Percentiles rank a stretch among this genome's conserved stretches.
phyloP scores from a whole-genome alignment of 2,797 vertebrate genomes.

The Clangula hyemalis region DNA sequence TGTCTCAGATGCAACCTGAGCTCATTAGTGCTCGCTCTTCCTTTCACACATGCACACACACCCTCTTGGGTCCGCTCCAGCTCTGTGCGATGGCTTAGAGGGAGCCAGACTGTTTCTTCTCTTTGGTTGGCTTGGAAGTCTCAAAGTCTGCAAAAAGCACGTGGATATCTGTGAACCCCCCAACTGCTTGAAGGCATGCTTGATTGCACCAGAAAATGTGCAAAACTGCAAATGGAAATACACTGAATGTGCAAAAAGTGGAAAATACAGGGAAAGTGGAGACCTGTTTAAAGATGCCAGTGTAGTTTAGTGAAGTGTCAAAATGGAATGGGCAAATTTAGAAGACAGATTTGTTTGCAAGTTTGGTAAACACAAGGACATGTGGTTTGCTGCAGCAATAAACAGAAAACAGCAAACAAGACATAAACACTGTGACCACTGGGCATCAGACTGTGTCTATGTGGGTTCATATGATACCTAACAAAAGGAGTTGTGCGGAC shows the following conservation, averaged over 20 bases:
- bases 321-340: not conserved
- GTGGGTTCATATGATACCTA: not conserved
- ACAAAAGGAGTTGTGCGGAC: not conserved
- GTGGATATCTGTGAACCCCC: not conserved
- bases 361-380: not conserved
- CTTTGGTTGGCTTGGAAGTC: not conserved
- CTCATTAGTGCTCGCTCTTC: constrained; percentile 1
- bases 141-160: not conserved
- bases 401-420: not conserved
- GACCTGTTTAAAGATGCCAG: not conserved
- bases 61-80: constrained; percentile 36
- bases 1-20: constrained; percentile 57
- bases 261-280: not conserved
- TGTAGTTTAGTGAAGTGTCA: not conserved
- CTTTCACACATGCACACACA: constrained; percentile 18
- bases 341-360: not conserved
- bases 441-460: not conserved
- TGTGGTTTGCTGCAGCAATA: not conserved
- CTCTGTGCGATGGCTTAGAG: not conserved
- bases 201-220: not conserved
- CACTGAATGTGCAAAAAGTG: not conserved
- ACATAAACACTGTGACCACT: not conserved
- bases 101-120: constrained; percentile 16
- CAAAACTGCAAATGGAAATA: not conserved
- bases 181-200: not conserved